Base-by-base conservation (phyloP, 2,888 invertebrate genomes). In the Antheraea yamamai region DNA sequence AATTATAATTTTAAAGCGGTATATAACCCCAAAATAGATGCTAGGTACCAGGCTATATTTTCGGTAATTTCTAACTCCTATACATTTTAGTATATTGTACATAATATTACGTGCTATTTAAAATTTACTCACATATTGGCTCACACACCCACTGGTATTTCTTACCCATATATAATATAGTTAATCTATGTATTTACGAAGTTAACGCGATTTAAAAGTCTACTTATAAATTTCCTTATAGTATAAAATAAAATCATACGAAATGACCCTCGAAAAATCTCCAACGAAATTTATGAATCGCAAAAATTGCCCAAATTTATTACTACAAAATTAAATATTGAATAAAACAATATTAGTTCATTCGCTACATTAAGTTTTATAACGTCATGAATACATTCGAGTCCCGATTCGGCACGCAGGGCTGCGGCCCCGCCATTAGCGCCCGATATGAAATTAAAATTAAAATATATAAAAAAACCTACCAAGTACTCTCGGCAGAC, bases 301-400 rank as follows among this genome's bases (percentile, higher is more conserved):
- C 88, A 87, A 92, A 91, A 93, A 89, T 92, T 90, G 86, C 81
- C 82, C 81, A 86, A 91, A 92, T 88, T 89, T 81, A 88, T 88
- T 88, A 92, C 92, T 90, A 80, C 89, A 70, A 92, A 91, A 91
- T 93, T 93, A 93, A 94, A 94, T 92, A 94, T 95, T 92, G 91
- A 90, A 92, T 94, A 92, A 94, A 89, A 95, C 95, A 94, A 95
- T 95, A 94, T 95, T 94, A 94, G 93, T 93, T 94, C 94, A 94
- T 87, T 91, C 93, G 94, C 90, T 92, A 94, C 95, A 95, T 95
- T 94, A 91, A 91, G 89, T 93, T 94, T 95, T 92, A 95, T 94
- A 89, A 88, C 91, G 86, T 84, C 84, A 92, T 94, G 95, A 94
- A 94, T 94, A 92, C 90, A 94, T 94, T 92, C 88, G 87, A 88